Evolutionary conservation across 2,888 invertebrate species (phyloP).

Genomic region (Acanthococcus lagerstroemiae): DNA sequence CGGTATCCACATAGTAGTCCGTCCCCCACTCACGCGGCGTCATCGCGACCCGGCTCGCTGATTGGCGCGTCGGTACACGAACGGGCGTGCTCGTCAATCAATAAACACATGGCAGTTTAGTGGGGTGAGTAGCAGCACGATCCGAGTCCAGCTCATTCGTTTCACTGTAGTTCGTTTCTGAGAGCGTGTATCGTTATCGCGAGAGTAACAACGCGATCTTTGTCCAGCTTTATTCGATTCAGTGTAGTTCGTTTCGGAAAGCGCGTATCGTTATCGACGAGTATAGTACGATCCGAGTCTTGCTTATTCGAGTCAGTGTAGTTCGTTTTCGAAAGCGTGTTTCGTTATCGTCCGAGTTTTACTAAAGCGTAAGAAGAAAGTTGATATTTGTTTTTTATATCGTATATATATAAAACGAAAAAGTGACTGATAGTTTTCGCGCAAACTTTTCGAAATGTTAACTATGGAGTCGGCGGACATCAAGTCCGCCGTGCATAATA

Average conservation of each 20-base stretch:
- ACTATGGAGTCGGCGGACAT: conserved; percentile 8
- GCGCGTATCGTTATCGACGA: neutral
- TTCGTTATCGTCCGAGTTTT: too few species aligned
- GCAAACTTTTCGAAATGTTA: too few species aligned
- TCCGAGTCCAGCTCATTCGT: neutral
- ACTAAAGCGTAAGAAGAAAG: too few species aligned
- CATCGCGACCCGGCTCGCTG: neutral
- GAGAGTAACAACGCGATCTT: too few species aligned
- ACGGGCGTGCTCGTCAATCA: conserved; percentile 17
- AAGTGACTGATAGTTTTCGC: neutral
- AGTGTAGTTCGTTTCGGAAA: neutral
- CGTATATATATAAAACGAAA: neutral
- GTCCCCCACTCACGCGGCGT: neutral
- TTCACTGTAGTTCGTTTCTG: conserved; percentile 3
- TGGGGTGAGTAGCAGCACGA: conserved; percentile 4
- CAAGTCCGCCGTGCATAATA: neutral
- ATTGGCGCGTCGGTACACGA: neutral
- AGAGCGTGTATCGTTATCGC: neutral
- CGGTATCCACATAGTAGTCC: conserved; percentile 5
- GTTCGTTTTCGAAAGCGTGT: neutral
- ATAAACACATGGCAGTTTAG: conserved; percentile 17
- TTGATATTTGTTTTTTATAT: neutral
- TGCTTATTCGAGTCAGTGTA: neutral
- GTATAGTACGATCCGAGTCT: neutral
- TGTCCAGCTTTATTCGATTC: too few species aligned